A percentile compares a stretch with the other conserved stretches of the same genome.
phyloP scores from a whole-genome alignment of 2,113 vertebrate genomes.

The Ivindomyrus marchei region DNA sequence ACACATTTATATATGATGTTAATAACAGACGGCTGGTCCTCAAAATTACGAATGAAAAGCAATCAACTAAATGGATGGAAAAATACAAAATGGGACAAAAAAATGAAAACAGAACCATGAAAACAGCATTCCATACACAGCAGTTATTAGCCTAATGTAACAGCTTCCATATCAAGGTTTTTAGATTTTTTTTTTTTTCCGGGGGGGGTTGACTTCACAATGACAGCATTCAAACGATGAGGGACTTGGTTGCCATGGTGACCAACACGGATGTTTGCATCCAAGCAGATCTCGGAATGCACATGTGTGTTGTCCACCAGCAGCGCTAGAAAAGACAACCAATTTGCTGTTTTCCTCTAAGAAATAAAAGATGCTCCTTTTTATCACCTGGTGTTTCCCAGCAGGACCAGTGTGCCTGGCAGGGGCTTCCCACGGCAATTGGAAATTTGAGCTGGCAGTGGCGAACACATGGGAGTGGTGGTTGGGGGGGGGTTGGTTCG shows the following conservation, averaged over 20 bases:
- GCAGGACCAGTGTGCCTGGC: neutral
- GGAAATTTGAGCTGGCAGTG: constrained; percentile 21
- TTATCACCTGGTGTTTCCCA: constrained; percentile 9
- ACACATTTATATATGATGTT: neutral
- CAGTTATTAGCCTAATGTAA: neutral
- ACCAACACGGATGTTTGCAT: constrained; percentile 66
- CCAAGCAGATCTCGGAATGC: constrained; percentile 49
- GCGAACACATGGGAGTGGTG: neutral
- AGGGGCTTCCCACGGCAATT: constrained; percentile 12
- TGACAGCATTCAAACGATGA: constrained; percentile 49
- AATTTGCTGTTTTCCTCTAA: constrained; percentile 13
- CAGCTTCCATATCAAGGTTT: neutral
- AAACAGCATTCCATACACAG: neutral
- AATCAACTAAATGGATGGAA: neutral
- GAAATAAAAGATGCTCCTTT: constrained; percentile 17
- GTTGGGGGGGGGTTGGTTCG: neutral
- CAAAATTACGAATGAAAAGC: neutral
- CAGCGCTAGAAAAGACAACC: constrained; percentile 24
- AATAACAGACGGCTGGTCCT: neutral
- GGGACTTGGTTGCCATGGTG: constrained; percentile 63
- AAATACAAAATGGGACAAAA: constrained; percentile 5
- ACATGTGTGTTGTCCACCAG: constrained; percentile 31
- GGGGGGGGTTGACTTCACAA: constrained; percentile 34
- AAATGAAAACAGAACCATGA: constrained; percentile 31
- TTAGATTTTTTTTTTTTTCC: neutral